Conservation (phyloP, 2,888 invertebrate genomes). For the Stegana nigrithorax region DNA sequence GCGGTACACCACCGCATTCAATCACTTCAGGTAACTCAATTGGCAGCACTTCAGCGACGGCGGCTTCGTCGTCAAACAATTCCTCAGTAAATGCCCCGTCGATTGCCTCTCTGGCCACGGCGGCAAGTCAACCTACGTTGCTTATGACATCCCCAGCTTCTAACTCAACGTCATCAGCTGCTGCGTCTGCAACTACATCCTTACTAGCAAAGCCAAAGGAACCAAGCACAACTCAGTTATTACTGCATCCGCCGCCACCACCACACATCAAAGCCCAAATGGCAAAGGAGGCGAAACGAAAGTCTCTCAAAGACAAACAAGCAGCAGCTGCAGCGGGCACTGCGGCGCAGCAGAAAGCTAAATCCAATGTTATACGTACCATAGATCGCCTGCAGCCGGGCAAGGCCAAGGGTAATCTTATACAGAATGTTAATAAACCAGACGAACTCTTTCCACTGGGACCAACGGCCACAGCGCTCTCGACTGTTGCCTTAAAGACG, state of each 20-base stretch:
- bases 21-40: constrained; percentile 62
- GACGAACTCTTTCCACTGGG: constrained; percentile 74
- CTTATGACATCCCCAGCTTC: constrained; percentile 38
- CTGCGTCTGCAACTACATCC: constrained; percentile 38
- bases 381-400: constrained; percentile 88
- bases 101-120: constrained; percentile 40
- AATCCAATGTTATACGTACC: constrained; percentile 79
- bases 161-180: constrained; percentile 31
- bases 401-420: constrained; percentile 87
- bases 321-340: constrained; percentile 64
- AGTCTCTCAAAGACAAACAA: constrained; percentile 67
- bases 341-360: constrained; percentile 70
- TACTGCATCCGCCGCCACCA: constrained; percentile 67
- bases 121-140: constrained; percentile 37
- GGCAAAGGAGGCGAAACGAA: constrained; percentile 68
- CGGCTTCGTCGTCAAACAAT: constrained; percentile 57
- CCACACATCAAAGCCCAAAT: constrained; percentile 67
- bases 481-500: constrained; percentile 68
- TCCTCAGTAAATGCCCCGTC: constrained; percentile 45
- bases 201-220: constrained; percentile 61
- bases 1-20: constrained; percentile 65
- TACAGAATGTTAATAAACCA: constrained; percentile 75
- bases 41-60: constrained; percentile 65
- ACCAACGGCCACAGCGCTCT: constrained; percentile 65
- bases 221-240: constrained; percentile 62